phyloP scores from a whole-genome alignment of 2,113 vertebrate genomes.

The Pogona vitticeps region DNA sequence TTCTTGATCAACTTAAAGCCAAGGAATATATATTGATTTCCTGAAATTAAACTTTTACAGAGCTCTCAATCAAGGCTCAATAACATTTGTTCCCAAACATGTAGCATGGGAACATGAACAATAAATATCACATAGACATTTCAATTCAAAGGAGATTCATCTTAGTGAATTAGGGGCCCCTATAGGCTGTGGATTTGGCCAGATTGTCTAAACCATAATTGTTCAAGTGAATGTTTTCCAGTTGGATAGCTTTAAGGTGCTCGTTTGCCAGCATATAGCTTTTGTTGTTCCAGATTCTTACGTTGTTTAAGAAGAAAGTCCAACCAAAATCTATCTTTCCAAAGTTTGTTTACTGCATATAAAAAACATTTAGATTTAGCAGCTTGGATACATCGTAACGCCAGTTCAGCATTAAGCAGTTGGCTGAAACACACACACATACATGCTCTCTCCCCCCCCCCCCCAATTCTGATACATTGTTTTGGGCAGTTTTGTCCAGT shows the following conservation, averaged over 20 bases:
- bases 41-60: slow-evolving; percentile 12
- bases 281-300: slow-evolving; percentile 11
- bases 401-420: background rate
- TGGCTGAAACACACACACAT: background rate
- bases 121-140: slow-evolving; percentile 19
- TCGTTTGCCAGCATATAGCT: background rate
- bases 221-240: slow-evolving; percentile 21
- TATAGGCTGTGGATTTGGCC: slow-evolving; percentile 18
- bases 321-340: background rate
- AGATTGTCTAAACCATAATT: slow-evolving; percentile 10
- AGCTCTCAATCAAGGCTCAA: slow-evolving; percentile 6
- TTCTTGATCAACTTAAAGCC: background rate
- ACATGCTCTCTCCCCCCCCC: too few relatives aligned
- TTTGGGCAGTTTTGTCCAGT: too few relatives aligned
- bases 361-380: slow-evolving; percentile 2
- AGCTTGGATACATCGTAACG: background rate
- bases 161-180: slow-evolving; percentile 30
- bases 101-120: slow-evolving; percentile 4
- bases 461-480: too few relatives aligned
- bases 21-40: slow-evolving; percentile 2
- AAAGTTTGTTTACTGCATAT: background rate
- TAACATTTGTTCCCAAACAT: background rate
- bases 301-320: background rate
- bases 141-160: background rate
- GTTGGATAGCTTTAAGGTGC: slow-evolving; percentile 3